Percentiles rank a stretch among this genome's conserved stretches.
These are phyloP conservation scores for Steinernema scapterisci DNA, from an alignment of 2,888 invertebrate species.

Conservation along the genomic window DNA sequence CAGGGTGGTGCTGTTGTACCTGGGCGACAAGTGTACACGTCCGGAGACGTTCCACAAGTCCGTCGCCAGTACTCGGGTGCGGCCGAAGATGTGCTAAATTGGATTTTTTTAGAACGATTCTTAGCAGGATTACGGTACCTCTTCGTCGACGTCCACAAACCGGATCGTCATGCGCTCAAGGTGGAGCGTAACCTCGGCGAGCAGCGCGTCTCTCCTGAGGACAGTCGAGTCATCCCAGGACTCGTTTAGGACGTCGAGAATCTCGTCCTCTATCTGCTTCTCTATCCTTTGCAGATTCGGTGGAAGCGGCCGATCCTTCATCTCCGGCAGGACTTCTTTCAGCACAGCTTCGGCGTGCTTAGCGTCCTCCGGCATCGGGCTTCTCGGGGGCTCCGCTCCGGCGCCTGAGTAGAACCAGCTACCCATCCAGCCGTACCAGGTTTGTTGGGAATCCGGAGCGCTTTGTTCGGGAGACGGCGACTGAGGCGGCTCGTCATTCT, in stretches of 20 bases:
- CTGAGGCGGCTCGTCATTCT: not conserved
- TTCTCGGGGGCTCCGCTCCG: not conserved
- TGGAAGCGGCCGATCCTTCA: constrained; percentile 38
- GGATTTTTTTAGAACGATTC: constrained; percentile 2
- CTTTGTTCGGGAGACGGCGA: not conserved
- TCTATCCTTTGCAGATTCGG: constrained; percentile 46
- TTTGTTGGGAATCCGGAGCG: not conserved
- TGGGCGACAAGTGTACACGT: constrained; percentile 59
- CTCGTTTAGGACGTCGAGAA: constrained; percentile 63
- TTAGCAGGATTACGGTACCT: not conserved
- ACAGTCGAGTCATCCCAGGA: constrained; percentile 67
- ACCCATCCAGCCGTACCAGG: constrained; percentile 60
- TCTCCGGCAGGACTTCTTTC: constrained; percentile 44
- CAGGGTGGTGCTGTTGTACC: constrained; percentile 58
- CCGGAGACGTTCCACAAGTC: constrained; percentile 56
- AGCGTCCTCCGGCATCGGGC: too few species aligned
- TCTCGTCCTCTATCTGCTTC: constrained; percentile 60
- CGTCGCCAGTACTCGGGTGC: constrained; percentile 54
- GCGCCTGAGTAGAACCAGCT: constrained; percentile 51
- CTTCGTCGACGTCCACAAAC: constrained; percentile 56
- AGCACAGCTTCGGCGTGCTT: constrained; percentile 38
- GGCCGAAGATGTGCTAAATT: constrained; percentile 1
- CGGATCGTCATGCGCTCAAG: constrained; percentile 60
- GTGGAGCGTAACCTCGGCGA: constrained; percentile 61
- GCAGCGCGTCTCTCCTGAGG: constrained; percentile 59